A percentile compares a stretch with the other conserved stretches of the same genome.
These are phyloP conservation scores for Nothobranchius kuhntae DNA, from an alignment of 2,113 vertebrate genomes.

Conservation along the genomic window DNA sequence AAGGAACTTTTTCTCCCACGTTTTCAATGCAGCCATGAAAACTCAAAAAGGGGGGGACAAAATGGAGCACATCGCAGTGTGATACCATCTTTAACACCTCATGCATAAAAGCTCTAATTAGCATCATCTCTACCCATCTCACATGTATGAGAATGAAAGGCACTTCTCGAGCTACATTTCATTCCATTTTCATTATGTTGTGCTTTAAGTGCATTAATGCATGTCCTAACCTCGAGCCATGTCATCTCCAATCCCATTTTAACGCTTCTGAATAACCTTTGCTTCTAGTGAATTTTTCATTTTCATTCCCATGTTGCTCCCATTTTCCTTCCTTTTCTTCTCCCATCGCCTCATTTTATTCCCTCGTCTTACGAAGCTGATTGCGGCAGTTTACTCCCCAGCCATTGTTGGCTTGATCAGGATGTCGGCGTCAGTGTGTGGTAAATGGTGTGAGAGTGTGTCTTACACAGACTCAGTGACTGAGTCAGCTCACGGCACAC, in stretches of 20 bases:
- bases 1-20: conserved; percentile 28
- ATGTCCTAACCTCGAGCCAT: conserved; percentile 25
- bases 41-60: conserved; percentile 23
- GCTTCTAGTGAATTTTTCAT: conserved; percentile 15
- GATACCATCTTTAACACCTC: conserved; percentile 41
- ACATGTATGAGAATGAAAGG: conserved; percentile 18
- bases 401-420: conserved; percentile 62
- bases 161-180: neutral
- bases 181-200: conserved; percentile 24
- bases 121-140: conserved; percentile 42
- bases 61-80: conserved; percentile 33
- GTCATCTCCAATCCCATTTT: conserved; percentile 19
- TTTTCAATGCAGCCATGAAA: conserved; percentile 26
- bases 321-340: neutral
- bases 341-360: conserved; percentile 23
- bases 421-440: conserved; percentile 45
- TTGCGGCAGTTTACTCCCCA: conserved; percentile 41
- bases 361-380: conserved; percentile 43
- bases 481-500: conserved; percentile 65
- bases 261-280: conserved; percentile 10
- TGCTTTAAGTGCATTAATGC: conserved; percentile 31
- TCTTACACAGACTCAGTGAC: conserved; percentile 60
- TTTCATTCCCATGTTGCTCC: neutral
- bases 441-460: conserved; percentile 57
- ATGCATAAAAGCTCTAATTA: conserved; percentile 55